Base-by-base conservation (phyloP, 2,797 vertebrate species). In the Alcedo atthis region DNA sequence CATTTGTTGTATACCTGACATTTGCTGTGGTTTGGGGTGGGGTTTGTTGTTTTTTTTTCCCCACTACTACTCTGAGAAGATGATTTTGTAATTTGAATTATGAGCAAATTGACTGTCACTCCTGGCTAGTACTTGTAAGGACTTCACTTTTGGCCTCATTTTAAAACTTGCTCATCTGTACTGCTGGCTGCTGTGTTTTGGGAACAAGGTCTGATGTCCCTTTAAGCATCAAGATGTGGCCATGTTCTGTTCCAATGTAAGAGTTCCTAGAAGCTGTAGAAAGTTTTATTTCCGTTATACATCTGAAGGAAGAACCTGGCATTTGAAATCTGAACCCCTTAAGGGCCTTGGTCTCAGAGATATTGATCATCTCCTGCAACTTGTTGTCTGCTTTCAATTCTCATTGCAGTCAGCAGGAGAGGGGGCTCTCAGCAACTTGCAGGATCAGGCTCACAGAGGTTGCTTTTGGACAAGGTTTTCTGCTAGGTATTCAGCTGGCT, bases 251-350 rank as follows among this genome's bases (percentile, higher is more conserved):
- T 92, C 66, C 62, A 70, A 0, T 14, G 26, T 57, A 89, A 76
- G 63, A 87, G 69, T 77, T 80, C 40, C 68, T 92, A 3, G 0
- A 49, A 91, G 84, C 58, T 71, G 22, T 17, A 89, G 88, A 83
- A 94, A 88, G 64, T 88, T 95, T 90, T 64, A 90, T 91, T 93
- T 77, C 75, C 81, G 43, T 68, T 92, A 86, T 69, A 82, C 81
- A 90, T 93, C 91, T 93, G 91, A 86, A 71, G 32, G 33, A 63
- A 85, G 54, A 95, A 62, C 20, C 20, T 86, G 46, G 30, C 64
- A 75, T 82, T 91, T 92, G 93, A 96, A 96, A 96, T 69, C 64
- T 24, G 90, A 95, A 58, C 78, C 51, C 68, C 55, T 54, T 64
- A 15, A 87, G 81, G 64, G 46, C 62, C 46, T 12, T 1, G 5